Evolutionary conservation across 1,140 invertebrate genomes (phyloP).

Genomic region (Diploscapter pachys): DNA sequence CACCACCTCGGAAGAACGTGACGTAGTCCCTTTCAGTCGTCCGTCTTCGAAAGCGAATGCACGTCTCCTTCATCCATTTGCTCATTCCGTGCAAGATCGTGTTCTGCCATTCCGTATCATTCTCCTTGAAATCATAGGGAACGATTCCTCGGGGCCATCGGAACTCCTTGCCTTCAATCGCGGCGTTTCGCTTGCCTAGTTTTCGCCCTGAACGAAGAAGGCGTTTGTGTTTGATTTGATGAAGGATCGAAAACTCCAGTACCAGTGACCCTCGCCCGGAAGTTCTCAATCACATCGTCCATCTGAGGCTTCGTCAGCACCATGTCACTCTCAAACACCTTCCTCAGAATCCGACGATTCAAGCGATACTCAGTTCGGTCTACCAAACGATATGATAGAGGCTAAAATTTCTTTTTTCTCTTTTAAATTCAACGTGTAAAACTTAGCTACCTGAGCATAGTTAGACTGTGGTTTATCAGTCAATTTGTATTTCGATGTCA

Average conservation of each 20-base stretch:
- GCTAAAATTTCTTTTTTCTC: conserved; percentile 28
- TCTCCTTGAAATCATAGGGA: conserved; percentile 49
- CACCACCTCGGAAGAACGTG: conserved; percentile 53
- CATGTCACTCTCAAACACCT: conserved; percentile 38
- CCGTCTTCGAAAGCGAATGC: conserved; percentile 48
- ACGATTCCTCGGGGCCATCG: conserved; percentile 53
- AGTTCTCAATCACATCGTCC: conserved; percentile 28
- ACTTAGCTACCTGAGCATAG: conserved; percentile 19
- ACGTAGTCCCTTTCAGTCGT: conserved; percentile 46
- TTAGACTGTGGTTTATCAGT: conserved; percentile 26
- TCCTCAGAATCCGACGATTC: conserved; percentile 31
- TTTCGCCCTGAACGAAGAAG: conserved; percentile 37
- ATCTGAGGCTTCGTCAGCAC: conserved; percentile 32
- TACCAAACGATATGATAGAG: conserved; percentile 23
- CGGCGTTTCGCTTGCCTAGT: conserved; percentile 48
- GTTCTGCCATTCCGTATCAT: conserved; percentile 49
- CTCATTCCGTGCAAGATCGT: conserved; percentile 48
- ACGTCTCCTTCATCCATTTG: conserved; percentile 54
- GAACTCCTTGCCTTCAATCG: conserved; percentile 50
- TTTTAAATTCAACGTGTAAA: not conserved
- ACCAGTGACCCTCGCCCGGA: conserved; percentile 20
- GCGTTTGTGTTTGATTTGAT: too few species aligned
- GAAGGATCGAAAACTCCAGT: not conserved
- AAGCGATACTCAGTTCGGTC: conserved; percentile 33
- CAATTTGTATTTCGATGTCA: conserved; percentile 15